Percentiles rank a stretch among this genome's conserved stretches.
These are phyloP conservation scores for Orcinus orca DNA, from an alignment of 2,113 vertebrate species.

Conservation along the genomic window DNA sequence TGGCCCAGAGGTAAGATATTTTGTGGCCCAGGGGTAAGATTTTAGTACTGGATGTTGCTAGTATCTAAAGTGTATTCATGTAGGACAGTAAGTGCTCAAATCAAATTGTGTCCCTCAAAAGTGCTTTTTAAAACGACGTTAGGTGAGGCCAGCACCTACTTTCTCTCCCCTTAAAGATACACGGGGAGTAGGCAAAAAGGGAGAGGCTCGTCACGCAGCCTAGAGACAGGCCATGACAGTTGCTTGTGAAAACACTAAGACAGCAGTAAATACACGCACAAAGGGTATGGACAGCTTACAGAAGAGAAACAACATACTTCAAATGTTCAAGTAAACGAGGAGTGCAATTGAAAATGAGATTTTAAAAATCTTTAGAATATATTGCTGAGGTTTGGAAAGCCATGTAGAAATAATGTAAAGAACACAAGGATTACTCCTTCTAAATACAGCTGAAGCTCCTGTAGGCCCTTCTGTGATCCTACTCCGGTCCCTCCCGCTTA, in stretches of 20 bases:
- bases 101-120: neutral
- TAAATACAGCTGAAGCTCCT: neutral
- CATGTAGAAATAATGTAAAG: neutral
- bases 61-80: neutral
- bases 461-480: neutral
- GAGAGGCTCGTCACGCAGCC: neutral
- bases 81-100: neutral
- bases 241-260: neutral
- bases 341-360: neutral
- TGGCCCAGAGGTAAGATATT: neutral
- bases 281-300: neutral
- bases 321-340: neutral
- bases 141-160: neutral
- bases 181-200: neutral
- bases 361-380: neutral
- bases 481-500: neutral
- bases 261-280: neutral
- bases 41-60: conserved; percentile 10
- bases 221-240: neutral
- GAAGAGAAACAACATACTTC: neutral
- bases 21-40: neutral
- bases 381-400: neutral
- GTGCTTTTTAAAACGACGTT: neutral
- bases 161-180: neutral
- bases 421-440: neutral